Percentiles rank a stretch among this genome's conserved stretches.
Conservation (phyloP, 2,888 invertebrate genomes). For the Mesodorylaimus sp. region DNA sequence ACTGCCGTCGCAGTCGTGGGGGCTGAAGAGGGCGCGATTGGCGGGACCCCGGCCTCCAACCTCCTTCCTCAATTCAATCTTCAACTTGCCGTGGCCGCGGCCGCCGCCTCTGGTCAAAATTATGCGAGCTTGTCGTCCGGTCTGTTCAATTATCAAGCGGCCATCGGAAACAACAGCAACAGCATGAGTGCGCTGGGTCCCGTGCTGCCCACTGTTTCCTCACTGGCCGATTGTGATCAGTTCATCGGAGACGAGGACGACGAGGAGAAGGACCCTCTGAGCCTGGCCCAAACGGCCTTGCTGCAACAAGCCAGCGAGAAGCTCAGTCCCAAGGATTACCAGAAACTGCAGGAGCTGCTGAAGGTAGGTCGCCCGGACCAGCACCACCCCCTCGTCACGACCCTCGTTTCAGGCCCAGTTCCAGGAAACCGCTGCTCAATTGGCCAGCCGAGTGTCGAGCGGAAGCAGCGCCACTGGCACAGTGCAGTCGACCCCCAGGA, state of each 20-base stretch:
- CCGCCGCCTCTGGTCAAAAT: not conserved
- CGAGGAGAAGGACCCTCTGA: not conserved
- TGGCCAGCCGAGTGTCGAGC: not conserved
- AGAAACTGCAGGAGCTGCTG: conserved; percentile 20
- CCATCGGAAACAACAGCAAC: conserved; percentile 24
- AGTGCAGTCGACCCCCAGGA: too few relatives aligned
- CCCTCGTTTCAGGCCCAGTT: too few relatives aligned
- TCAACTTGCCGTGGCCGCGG: conserved; percentile 3
- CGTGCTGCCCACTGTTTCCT: not conserved
- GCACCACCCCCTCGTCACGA: too few relatives aligned
- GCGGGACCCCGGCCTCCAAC: not conserved
- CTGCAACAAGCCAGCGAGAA: conserved; percentile 12
- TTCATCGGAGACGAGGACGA: too few relatives aligned
- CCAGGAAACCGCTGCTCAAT: too few relatives aligned
- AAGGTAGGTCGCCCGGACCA: too few relatives aligned
- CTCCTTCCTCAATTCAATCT: conserved; percentile 4
- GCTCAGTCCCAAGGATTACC: conserved; percentile 9
- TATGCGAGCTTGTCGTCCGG: not conserved
- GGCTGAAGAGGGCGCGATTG: too few relatives aligned
- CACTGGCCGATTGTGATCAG: not conserved
- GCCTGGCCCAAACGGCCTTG: conserved; percentile 10
- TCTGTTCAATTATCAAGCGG: conserved; percentile 5
- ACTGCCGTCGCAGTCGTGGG: conserved; percentile 24
- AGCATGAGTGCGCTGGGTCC: conserved; percentile 8
- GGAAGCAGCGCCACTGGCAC: not conserved